Conservation (phyloP, 2,797 vertebrate genomes). For the Orestias chungarensis region DNA sequence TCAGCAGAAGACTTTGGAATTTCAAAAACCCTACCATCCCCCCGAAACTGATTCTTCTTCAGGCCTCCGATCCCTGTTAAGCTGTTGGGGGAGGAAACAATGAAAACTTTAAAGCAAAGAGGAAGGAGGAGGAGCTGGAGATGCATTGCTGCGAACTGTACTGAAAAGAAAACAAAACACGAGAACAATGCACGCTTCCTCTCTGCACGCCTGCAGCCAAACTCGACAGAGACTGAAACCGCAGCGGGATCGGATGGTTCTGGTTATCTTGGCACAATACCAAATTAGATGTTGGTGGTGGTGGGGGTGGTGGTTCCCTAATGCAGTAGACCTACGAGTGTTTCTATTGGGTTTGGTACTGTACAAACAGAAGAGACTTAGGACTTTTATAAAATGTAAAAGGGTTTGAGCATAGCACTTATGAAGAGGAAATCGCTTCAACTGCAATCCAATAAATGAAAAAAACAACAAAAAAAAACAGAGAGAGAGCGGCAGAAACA, state of each 20-base stretch:
- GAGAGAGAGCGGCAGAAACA: conserved; percentile 55
- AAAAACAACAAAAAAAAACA: neutral
- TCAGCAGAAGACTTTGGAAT: conserved; percentile 72
- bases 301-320: conserved; percentile 74
- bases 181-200: conserved; percentile 67
- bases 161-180: conserved; percentile 28
- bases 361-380: conserved; percentile 77
- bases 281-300: conserved; percentile 79
- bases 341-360: conserved; percentile 80
- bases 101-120: conserved; percentile 61
- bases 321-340: conserved; percentile 84
- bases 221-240: conserved; percentile 71
- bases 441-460: conserved; percentile 81
- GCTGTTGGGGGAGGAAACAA: conserved; percentile 51
- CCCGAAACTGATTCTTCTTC: conserved; percentile 49
- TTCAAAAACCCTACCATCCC: conserved; percentile 56
- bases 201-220: conserved; percentile 67
- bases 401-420: conserved; percentile 86
- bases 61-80: conserved; percentile 53
- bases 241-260: conserved; percentile 59
- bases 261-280: conserved; percentile 81
- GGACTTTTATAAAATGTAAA: conserved; percentile 74
- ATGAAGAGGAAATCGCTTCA: conserved; percentile 78
- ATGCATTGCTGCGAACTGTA: conserved; percentile 53
- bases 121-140: conserved; percentile 58